Evolutionary conservation across 2,888 invertebrate species (phyloP).

Genomic region (Polietes domitor): DNA sequence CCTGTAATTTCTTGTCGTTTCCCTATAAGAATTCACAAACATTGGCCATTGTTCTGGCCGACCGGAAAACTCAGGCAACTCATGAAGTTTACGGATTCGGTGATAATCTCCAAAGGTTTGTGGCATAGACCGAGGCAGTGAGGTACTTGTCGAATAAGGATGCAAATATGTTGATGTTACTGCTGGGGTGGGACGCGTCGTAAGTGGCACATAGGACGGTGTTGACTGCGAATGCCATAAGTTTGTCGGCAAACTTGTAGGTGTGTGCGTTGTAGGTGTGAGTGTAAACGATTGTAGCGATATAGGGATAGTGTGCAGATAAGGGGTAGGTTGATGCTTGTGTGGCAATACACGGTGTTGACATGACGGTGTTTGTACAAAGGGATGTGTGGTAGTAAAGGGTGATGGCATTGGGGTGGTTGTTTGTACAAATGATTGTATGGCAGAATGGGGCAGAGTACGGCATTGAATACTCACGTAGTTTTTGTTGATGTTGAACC

Average conservation of each 20-base stretch:
- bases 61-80: conserved; percentile 65
- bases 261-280: too few species aligned
- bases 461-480: background rate
- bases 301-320: too few species aligned
- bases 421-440: background rate
- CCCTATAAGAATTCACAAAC: conserved; percentile 61
- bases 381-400: background rate
- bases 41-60: conserved; percentile 68
- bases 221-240: too few species aligned
- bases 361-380: background rate
- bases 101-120: background rate
- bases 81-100: conserved; percentile 56
- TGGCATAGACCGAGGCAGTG: background rate
- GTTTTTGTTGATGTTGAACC: background rate
- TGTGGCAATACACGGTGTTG: background rate
- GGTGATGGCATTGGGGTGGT: too few species aligned
- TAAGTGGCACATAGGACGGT: too few species aligned
- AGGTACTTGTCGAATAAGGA: background rate
- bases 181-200: background rate
- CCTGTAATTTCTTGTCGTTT: conserved; percentile 51
- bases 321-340: background rate
- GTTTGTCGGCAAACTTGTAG: too few species aligned
- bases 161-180: background rate
- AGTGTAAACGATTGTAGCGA: too few species aligned
- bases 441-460: background rate